Percentiles rank a stretch among this genome's conserved stretches.
These are phyloP conservation scores for Cercocebus atys DNA, from an alignment of 2,113 vertebrate species.

Conservation along the genomic window DNA sequence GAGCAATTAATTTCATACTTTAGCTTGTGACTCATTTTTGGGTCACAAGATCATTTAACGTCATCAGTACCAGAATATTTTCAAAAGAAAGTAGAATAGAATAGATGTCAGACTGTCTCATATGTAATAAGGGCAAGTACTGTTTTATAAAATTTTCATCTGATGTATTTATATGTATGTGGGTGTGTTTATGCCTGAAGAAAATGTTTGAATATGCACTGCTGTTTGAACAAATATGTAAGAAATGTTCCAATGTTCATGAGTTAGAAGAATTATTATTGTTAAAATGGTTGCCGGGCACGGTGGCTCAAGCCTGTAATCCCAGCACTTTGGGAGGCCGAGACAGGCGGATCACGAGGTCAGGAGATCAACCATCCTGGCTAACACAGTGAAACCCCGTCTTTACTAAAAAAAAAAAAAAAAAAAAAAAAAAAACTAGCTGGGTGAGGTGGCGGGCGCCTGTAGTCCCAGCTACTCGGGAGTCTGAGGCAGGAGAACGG, in stretches of 20 bases:
- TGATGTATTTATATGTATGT: neutral
- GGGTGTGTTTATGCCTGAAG: neutral
- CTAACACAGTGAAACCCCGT: too few species aligned
- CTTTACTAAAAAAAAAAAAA: too few species aligned
- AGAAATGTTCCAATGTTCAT: neutral
- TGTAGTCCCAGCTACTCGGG: too few species aligned
- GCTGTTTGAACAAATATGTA: neutral
- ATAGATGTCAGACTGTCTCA: neutral
- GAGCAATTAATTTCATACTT: neutral
- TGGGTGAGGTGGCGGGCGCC: too few species aligned
- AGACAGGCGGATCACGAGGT: too few species aligned
- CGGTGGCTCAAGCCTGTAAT: too few species aligned
- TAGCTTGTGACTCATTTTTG: neutral
- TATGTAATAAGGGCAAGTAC: neutral
- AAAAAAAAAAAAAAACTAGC: too few species aligned
- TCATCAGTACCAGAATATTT: neutral
- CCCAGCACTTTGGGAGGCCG: too few species aligned
- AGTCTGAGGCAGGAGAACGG: too few species aligned
- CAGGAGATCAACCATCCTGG: too few species aligned
- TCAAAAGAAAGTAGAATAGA: neutral
- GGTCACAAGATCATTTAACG: neutral
- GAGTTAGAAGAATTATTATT: neutral
- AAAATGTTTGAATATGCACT: neutral
- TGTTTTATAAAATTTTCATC: neutral
- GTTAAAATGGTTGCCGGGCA: neutral